Conservation (phyloP, 2,888 invertebrate genomes). For the Phaonia tiefii region DNA sequence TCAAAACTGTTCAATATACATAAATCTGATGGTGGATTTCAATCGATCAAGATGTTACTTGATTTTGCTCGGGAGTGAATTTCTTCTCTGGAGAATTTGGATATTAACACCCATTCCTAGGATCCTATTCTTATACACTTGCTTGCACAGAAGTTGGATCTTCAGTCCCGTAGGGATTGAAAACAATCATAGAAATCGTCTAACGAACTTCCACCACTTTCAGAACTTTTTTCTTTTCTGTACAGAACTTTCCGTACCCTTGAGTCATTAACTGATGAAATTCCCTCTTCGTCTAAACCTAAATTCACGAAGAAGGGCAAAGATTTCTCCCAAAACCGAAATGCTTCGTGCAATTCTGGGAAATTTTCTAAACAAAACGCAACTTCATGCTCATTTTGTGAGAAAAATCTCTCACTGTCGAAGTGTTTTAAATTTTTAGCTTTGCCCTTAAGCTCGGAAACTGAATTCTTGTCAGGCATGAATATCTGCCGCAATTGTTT, state of each 20-base stretch:
- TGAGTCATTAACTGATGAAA: constrained; percentile 2
- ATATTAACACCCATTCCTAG: constrained; percentile 15
- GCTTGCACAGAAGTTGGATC: no score
- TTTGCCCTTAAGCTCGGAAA: no score
- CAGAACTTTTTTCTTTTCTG: constrained; percentile 32
- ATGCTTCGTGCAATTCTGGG: not conserved
- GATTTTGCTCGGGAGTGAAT: constrained; percentile 43
- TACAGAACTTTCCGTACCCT: constrained; percentile 25
- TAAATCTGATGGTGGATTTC: no score
- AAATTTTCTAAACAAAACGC: not conserved
- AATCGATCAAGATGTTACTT: constrained; percentile 36
- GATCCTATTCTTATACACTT: constrained; percentile 10
- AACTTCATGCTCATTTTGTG: no score
- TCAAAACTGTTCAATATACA: constrained; percentile 37
- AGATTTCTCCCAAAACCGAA: no score
- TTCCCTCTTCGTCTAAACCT: no score
- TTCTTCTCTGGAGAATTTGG: constrained; percentile 12
- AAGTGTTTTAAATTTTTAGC: no score
- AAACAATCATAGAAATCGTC: constrained; percentile 37
- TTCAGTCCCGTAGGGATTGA: no score
- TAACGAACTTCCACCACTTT: constrained; percentile 1
- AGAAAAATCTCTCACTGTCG: no score
- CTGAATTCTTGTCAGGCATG: no score
- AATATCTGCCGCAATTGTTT: no score
- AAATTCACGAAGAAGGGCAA: no score